A percentile compares a stretch with the other conserved stretches of the same genome.
Conservation (phyloP, 2,113 vertebrate species). For the Istiophorus platypterus region DNA sequence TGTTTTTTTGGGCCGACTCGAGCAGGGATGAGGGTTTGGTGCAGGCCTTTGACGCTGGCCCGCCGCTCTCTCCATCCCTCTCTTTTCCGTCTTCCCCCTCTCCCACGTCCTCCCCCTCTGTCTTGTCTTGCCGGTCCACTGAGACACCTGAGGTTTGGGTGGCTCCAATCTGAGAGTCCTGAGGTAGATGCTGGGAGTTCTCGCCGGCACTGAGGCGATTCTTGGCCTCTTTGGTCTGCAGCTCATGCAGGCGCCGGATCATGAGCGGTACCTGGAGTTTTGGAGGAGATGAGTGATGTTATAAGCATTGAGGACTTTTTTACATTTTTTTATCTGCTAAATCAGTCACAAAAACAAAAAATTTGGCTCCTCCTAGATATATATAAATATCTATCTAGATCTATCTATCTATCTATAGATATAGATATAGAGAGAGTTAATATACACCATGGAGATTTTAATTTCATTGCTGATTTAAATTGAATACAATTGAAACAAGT, state of each 20-base stretch:
- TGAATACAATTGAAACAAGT: no score
- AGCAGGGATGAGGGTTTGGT: conserved; percentile 73
- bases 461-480: no score
- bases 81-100: background rate
- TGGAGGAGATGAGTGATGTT: background rate
- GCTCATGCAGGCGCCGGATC: conserved; percentile 86
- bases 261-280: conserved; percentile 89
- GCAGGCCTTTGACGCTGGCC: background rate
- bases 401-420: no score
- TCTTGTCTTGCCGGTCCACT: conserved; percentile 73
- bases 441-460: no score
- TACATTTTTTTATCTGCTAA: no score
- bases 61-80: conserved; percentile 14
- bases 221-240: conserved; percentile 82
- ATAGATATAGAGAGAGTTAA: no score
- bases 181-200: conserved; percentile 69
- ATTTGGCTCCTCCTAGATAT: no score
- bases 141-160: conserved; percentile 50
- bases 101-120: conserved; percentile 43
- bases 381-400: no score
- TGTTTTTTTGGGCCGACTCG: conserved; percentile 83
- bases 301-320: background rate
- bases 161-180: conserved; percentile 85
- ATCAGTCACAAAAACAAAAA: no score
- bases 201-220: conserved; percentile 81